These are phyloP conservation scores for Yponomeuta malinellus DNA, from an alignment of 2,888 invertebrate genomes.

Conservation along the genomic window DNA sequence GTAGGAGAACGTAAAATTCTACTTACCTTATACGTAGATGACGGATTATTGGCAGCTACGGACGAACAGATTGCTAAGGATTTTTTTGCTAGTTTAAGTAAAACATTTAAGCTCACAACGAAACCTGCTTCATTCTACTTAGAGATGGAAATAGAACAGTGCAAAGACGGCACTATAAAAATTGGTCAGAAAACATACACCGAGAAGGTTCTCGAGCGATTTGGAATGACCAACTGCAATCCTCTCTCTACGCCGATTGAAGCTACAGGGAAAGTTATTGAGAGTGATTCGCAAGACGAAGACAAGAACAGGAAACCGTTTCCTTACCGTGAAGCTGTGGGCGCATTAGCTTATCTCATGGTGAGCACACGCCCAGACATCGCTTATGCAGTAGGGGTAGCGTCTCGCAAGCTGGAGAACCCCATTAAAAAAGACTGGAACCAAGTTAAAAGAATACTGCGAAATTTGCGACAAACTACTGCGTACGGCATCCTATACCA, in stretches of 20 bases:
- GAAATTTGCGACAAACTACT: slow-evolving; percentile 14
- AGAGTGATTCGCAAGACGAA: background rate
- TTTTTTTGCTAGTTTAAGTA: slow-evolving; percentile 7
- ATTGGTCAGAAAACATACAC: slow-evolving; percentile 13
- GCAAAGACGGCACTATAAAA: slow-evolving; percentile 5
- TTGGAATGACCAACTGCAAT: slow-evolving; percentile 14
- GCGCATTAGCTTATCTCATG: slow-evolving; percentile 10
- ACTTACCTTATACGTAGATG: slow-evolving; percentile 14
- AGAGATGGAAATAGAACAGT: slow-evolving; percentile 12
- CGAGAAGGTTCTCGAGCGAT: slow-evolving; percentile 13
- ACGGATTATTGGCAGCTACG: slow-evolving; percentile 16
- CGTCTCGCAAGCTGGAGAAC: slow-evolving; percentile 14
- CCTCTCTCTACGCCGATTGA: slow-evolving; percentile 15
- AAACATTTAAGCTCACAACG: background rate
- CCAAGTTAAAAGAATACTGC: slow-evolving; percentile 17
- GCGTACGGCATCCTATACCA: background rate
- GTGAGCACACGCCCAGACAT: no score
- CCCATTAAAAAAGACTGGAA: slow-evolving; percentile 11
- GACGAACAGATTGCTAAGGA: slow-evolving; percentile 8
- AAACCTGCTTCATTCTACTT: slow-evolving; percentile 11
- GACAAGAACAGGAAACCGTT: slow-evolving; percentile 1
- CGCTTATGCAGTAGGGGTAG: slow-evolving; percentile 11
- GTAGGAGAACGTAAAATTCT: slow-evolving; percentile 6
- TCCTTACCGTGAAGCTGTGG: slow-evolving; percentile 17
- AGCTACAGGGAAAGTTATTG: slow-evolving; percentile 5